Evolutionary conservation across 2,797 vertebrate species (phyloP), one percentile per base, ranked within the genome.

Genomic region (Semotilus atromaculatus): DNA sequence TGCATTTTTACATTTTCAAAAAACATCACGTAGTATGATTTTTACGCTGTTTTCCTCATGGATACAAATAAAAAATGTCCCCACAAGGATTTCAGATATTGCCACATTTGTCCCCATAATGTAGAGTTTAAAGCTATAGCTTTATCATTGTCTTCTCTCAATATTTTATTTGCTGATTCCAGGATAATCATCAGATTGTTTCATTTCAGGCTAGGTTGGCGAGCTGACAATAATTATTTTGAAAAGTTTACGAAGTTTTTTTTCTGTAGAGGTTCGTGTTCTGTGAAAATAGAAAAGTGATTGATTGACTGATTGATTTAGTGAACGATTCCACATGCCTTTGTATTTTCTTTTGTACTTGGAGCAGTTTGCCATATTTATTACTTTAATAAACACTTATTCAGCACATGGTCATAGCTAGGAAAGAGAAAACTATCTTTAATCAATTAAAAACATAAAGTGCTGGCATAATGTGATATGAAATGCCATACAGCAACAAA

Each of bases 261-360:
- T 16, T 31, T 72, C 18, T 43, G 8, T 68, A 71, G 80, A 14
- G 48, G 34, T 80, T 21, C 16, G 62, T 68, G 29, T 80, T 80
- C 43, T 80, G 45, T n/a, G 78, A 36, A 68, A 80, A 80, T 43
- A 53, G 18, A 45, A 67, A 80, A 68, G 29, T 51, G 68, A 68
- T 68, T 80, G 77, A 78, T 78, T 66, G 48, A 48, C 60, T 16
- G 40, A 64, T 40, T 60, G 58, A 66, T 79, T 66, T 31, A 26
- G 45, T 68, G n/a, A 53, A 29, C 7, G 10, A 68, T 80, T 68
- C 45, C 34, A 23, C 45, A 38, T 36, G 38, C 40, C 29, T 48
- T 74, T 16, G 10, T 55, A 31, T 31, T n/a, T 8, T n/a, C 1
- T 36, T 67, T 36, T 67, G 43, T 21, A 53, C 26, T 31, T 13